A percentile compares a stretch with the other conserved stretches of the same genome.
Conservation (phyloP, 2,113 vertebrate genomes). For the Alectura lathami region DNA sequence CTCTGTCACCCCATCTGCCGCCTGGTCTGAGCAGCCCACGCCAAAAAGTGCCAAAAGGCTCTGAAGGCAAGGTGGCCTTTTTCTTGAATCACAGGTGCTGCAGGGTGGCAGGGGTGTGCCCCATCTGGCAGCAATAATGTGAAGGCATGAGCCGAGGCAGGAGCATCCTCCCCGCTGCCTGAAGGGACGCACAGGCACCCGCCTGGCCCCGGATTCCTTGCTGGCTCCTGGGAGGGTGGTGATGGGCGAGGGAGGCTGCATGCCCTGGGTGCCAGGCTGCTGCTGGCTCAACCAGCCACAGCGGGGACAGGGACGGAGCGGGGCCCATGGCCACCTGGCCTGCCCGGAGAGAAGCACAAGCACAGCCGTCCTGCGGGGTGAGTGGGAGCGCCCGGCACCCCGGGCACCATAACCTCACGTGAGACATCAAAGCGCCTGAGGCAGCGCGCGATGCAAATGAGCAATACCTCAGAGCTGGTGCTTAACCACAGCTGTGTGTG, state of each 20-base stretch:
- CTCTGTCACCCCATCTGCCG: not conserved
- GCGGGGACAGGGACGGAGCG: not conserved
- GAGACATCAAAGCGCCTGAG: not conserved
- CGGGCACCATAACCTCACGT: not conserved
- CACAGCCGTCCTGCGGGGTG: not conserved
- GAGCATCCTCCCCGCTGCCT: not conserved
- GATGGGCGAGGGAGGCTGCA: not conserved
- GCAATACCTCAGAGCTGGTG: constrained; percentile 21
- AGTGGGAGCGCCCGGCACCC: not conserved
- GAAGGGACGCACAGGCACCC: not conserved
- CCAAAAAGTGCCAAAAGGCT: accelerated
- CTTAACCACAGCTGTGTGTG: not conserved
- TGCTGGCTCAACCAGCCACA: not conserved
- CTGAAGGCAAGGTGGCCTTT: not conserved
- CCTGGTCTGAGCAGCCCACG: not conserved
- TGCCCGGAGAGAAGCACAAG: not conserved
- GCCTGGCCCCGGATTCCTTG: accelerated
- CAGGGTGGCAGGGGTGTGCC: not conserved
- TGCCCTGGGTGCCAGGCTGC: accelerated
- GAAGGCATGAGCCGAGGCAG: accelerated
- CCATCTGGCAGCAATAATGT: not conserved
- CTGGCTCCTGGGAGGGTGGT: accelerated
- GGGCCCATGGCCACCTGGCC: not conserved
- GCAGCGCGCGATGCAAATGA: not conserved
- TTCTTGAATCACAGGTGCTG: too few relatives aligned